These are phyloP conservation scores for Zoanthus sociatus DNA, from an alignment of 92 coral and sea anemone species.

Conservation along the genomic window DNA sequence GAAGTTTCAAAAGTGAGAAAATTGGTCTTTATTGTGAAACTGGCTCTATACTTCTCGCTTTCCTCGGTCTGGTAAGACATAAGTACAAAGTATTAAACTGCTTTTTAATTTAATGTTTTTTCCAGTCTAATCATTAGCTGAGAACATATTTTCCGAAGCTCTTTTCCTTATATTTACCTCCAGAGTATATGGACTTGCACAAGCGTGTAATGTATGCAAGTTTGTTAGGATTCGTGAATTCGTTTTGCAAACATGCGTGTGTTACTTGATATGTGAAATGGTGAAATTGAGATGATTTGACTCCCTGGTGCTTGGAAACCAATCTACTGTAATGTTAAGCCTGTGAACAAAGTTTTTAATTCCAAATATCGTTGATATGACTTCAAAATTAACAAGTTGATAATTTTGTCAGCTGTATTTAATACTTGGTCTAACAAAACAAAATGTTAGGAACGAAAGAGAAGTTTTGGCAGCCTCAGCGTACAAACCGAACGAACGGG, in stretches of 20 bases:
- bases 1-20: conserved; percentile 47
- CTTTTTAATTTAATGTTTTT: neutral
- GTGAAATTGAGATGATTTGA: neutral
- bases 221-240: too few relatives aligned
- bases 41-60: conserved; percentile 68
- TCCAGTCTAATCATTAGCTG: too few relatives aligned
- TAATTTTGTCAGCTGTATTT: neutral
- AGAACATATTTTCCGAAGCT: too few relatives aligned
- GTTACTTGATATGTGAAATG: neutral
- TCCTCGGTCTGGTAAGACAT: conserved; percentile 92
- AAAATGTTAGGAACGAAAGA: neutral
- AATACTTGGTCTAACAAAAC: neutral
- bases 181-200: too few relatives aligned
- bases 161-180: too few relatives aligned
- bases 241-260: neutral
- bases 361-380: neutral
- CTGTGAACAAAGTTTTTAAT: neutral
- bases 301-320: neutral
- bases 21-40: conserved; percentile 66
- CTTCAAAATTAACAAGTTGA: neutral
- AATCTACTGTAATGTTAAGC: neutral
- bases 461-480: neutral
- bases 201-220: neutral
- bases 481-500: neutral
- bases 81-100: neutral